Evolutionary conservation across 1,140 invertebrate genomes (phyloP).

Genomic region (Olivierus martensii): DNA sequence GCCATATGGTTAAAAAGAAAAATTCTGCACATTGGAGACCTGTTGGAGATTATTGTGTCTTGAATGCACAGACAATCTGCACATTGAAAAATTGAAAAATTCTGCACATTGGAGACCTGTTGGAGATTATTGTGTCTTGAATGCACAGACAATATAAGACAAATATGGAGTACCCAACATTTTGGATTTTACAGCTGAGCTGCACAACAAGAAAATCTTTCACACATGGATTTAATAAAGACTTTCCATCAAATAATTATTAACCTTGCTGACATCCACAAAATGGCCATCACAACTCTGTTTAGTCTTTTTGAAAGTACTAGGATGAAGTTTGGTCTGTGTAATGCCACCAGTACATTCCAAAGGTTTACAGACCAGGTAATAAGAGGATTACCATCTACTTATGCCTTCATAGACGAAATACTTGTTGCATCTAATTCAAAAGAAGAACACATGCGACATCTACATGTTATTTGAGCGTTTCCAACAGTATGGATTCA

Average conservation of each 20-base stretch:
- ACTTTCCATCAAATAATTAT: slow-evolving; percentile 9
- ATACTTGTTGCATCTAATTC: slow-evolving; percentile 29
- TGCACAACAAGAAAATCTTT: too few relatives aligned
- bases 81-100: too few relatives aligned
- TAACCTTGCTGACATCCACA: slow-evolving; percentile 6
- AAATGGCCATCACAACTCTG: slow-evolving; percentile 11
- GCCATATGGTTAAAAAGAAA: too few relatives aligned
- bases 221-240: slow-evolving; percentile 1
- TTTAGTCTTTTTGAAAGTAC: slow-evolving; percentile 12
- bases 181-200: too few relatives aligned
- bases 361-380: slow-evolving; percentile 12
- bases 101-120: too few relatives aligned
- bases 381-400: neutral
- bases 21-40: too few relatives aligned
- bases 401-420: slow-evolving; percentile 3
- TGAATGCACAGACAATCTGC: too few relatives aligned
- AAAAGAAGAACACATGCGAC: slow-evolving; percentile 25
- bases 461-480: slow-evolving; percentile 28
- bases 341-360: slow-evolving; percentile 13
- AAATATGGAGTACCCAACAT: too few relatives aligned
- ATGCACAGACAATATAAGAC: too few relatives aligned
- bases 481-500: slow-evolving; percentile 23
- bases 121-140: too few relatives aligned
- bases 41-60: too few relatives aligned
- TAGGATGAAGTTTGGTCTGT: slow-evolving; percentile 13